phyloP scores from a whole-genome alignment of 2,888 invertebrate genomes.

The Himalopsyche anomala region DNA sequence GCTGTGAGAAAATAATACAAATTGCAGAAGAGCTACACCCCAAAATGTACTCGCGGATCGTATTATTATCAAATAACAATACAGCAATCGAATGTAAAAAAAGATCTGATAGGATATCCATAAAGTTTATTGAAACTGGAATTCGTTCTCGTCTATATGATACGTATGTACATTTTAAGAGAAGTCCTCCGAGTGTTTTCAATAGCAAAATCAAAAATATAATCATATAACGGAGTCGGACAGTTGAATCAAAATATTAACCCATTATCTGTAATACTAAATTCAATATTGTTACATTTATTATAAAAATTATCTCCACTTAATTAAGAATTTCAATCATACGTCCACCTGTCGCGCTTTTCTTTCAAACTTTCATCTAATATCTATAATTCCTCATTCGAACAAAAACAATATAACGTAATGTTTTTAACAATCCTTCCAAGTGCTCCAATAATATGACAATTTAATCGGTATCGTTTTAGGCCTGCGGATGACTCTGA shows the following conservation, averaged over 20 bases:
- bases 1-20: constrained; percentile 65
- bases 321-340: constrained; percentile 14
- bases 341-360: neutral
- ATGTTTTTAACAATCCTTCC: neutral
- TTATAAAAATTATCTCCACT: constrained; percentile 40
- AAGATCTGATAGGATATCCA: neutral
- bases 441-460: constrained; percentile 17
- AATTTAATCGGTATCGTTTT: constrained; percentile 31
- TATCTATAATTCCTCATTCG: neutral
- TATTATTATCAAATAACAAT: constrained; percentile 63
- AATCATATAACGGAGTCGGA: constrained; percentile 63
- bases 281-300: constrained; percentile 31
- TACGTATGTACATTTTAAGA: neutral
- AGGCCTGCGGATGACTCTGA: constrained; percentile 18
- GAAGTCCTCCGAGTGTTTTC: neutral
- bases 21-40: constrained; percentile 65
- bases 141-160: constrained; percentile 41
- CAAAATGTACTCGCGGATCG: constrained; percentile 63
- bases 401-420: neutral
- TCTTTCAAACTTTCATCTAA: neutral
- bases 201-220: constrained; percentile 51
- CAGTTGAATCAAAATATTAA: constrained; percentile 68
- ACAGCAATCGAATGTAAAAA: neutral
- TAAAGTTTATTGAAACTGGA: constrained; percentile 16
- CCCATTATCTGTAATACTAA: constrained; percentile 64